Conservation (phyloP, 1,140 invertebrate genomes). For the Calliopsis andreniformis region DNA sequence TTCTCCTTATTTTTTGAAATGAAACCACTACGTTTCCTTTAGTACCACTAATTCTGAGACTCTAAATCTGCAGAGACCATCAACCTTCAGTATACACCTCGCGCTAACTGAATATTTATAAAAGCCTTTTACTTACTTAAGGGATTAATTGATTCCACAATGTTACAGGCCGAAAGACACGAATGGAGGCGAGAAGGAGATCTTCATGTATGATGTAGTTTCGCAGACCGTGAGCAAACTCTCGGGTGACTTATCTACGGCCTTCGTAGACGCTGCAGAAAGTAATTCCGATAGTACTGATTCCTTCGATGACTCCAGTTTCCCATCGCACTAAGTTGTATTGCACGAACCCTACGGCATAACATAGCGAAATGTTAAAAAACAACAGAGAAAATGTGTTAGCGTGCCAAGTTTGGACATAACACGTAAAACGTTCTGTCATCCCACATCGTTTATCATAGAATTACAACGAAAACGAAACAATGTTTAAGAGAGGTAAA, state of each 20-base stretch:
- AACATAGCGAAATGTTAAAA: neutral
- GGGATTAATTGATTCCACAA: no score
- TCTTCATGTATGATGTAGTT: conserved; percentile 91
- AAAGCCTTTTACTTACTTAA: no score
- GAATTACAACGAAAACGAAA: conserved; percentile 20
- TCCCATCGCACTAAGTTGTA: conserved; percentile 32
- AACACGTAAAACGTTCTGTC: conserved; percentile 29
- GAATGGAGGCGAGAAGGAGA: conserved; percentile 85
- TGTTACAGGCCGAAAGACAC: conserved; percentile 80
- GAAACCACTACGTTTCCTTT: no score
- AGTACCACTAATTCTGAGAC: no score
- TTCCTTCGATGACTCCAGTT: conserved; percentile 46
- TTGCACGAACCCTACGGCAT: neutral
- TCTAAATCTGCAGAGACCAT: no score
- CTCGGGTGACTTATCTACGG: conserved; percentile 88
- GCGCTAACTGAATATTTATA: no score
- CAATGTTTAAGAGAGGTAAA: conserved; percentile 37
- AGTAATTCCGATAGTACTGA: conserved; percentile 86
- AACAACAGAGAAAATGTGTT: conserved; percentile 19
- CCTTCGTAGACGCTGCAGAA: conserved; percentile 91
- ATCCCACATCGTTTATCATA: conserved; percentile 32
- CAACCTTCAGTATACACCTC: no score
- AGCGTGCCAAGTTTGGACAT: conserved; percentile 24
- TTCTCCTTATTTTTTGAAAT: no score
- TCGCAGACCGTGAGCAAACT: conserved; percentile 86